Base-by-base conservation (phyloP, 2,113 vertebrate genomes). In the Cygnus atratus region DNA sequence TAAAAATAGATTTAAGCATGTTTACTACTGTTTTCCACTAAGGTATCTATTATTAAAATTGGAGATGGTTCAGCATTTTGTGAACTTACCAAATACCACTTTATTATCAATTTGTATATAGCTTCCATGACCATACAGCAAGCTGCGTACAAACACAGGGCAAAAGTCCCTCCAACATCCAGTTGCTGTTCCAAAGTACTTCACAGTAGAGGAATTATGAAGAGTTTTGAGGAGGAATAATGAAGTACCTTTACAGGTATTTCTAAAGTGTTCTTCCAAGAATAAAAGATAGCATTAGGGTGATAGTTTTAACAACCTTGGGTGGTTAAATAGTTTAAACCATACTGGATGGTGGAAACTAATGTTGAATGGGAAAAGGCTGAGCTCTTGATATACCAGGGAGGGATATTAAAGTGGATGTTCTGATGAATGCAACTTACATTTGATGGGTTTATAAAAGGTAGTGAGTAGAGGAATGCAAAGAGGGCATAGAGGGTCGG, bases 11-110 rank as follows among this genome's bases (percentile, higher is more conserved):
- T 83, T 88, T 90, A 87, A 41, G 28, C 22, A 28, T 52, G 57
- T 68, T 93, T 91, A 92, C 94, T 78, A 88, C 87, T 93, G 68
- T 61, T 92, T 84, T 71, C 70, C 70, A 52, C 73, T 88, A 14
- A 24, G 88, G 52, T 90, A 86, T n/a, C 76, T 91, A 50, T 81
- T 78, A 92, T 19, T 19, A 78, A 95, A 81, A 92, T 75, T 31
- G 61, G 80, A 84, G 14, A 10, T 59, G 81, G 70, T 78, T 84
- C 43, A 87, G 43, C 5, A 19, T 65, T 84, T 75, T 84, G 43
- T 84, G 54, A 89, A 78, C 57, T 35, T 75, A 68, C 29, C 25
- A 72, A 74, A 79, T 68, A 89, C 71, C 73, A 62, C 48, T 33
- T 94, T 95, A 68, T 84, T 74, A 88, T 71, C 76, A 88, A 67